phyloP scores from a whole-genome alignment of 1,140 invertebrate genomes.

The Drosophila aff. region DNA sequence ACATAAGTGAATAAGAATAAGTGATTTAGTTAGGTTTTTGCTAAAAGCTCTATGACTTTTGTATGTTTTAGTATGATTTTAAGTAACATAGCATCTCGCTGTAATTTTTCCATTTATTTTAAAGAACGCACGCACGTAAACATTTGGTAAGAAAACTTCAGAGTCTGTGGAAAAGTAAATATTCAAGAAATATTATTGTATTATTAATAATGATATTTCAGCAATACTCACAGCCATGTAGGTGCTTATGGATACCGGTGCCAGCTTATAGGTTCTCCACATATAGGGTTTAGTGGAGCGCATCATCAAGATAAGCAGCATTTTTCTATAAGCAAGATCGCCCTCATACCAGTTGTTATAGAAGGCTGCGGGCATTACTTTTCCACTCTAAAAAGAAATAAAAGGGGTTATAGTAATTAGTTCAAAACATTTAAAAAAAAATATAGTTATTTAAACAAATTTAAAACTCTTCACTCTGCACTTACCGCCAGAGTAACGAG shows the following conservation, averaged over 20 bases:
- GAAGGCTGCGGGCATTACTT: constrained; percentile 64
- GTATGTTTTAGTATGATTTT: neutral
- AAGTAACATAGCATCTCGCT: neutral
- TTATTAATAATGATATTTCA: no score
- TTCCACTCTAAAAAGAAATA: constrained; percentile 49
- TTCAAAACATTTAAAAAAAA: neutral
- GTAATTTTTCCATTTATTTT: constrained; percentile 13
- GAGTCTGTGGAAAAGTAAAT: constrained; percentile 32
- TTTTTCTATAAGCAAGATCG: constrained; percentile 56
- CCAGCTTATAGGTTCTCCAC: constrained; percentile 65
- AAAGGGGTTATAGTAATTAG: neutral
- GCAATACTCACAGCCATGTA: constrained; percentile 55
- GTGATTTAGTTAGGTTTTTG: no score
- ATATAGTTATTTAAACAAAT: neutral
- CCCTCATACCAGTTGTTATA: constrained; percentile 80
- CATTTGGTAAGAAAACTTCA: constrained; percentile 63
- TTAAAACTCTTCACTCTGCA: neutral
- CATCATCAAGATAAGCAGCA: constrained; percentile 71
- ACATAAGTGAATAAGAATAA: neutral
- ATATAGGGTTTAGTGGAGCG: constrained; percentile 42
- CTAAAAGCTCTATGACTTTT: neutral
- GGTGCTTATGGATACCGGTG: constrained; percentile 60
- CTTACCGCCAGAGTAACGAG: constrained; percentile 2
- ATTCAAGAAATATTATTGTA: neutral
- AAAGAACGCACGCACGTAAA: constrained; percentile 56